Evolutionary conservation across 2,888 invertebrate genomes (phyloP), one percentile per base, ranked within the genome.

Genomic region (Liodrosophila aerea): DNA sequence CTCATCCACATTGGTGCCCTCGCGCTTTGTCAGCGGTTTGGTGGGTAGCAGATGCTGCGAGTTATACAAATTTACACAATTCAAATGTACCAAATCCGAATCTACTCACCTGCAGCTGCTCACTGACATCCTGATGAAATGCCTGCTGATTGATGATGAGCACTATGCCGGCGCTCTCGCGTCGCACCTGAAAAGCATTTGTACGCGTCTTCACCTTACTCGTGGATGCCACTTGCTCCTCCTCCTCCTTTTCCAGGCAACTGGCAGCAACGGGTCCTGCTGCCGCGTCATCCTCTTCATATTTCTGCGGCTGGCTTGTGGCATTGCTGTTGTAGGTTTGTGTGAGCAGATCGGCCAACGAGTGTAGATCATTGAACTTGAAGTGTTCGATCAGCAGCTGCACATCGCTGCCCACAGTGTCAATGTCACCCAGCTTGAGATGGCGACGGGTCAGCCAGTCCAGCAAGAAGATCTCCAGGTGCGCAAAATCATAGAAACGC

Each of bases 101-200:
- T n/a, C 22, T 49, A 59, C 58, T 58, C 57, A 89, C 89, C 65
- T 60, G 34, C 0, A 85, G 46, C n/a, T 81, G 70, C 0, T 75
- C 71, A 58, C 72, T 66, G 2, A 63, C 54, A 1, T 88, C 62
- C n/a, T 60, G 65, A 60, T 85, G 62, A 46, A 90, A 90, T 0
- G 33, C 8, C 11, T 69, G 68, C 66, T 90, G 89, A 71, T 89
- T 90, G 27, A 90, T 88, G 13, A 90, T 89, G 2, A 90, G 60
- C 15, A 87, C 43, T 56, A 84, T 85, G 4, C 90, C 90, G 2
- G 89, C 89, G 1, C 49, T 66, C 4, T 81, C 63, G 1, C 53
- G 73, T 0, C 54, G 67, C n/a, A 89, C 70, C 3, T 57, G 43
- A 53, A 88, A 74, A 9, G 64, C 75, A 15, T 85, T 63, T 13